A percentile compares a stretch with the other conserved stretches of the same genome.
phyloP scores from a whole-genome alignment of 2,113 vertebrate species.

The Numida meleagris region DNA sequence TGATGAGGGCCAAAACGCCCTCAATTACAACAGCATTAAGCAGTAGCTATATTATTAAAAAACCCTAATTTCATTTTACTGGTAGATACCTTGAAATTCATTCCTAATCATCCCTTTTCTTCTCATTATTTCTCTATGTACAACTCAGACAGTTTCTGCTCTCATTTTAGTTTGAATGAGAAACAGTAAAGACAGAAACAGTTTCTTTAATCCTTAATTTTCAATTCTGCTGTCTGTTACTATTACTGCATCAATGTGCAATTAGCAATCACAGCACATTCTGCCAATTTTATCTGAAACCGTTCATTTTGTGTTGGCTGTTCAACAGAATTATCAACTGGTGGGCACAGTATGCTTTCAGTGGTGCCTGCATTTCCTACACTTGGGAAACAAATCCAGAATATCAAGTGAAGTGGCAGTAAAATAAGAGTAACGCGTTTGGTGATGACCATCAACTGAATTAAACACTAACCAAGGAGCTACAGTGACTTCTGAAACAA shows the following conservation, averaged over 20 bases:
- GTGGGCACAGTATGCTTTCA: background rate
- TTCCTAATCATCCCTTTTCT: background rate
- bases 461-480: background rate
- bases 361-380: background rate
- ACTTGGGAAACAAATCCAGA: background rate
- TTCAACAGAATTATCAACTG: background rate
- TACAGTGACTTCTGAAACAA: background rate
- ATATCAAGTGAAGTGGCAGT: background rate
- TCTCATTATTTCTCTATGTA: background rate
- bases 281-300: background rate
- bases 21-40: background rate
- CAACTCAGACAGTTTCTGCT: background rate
- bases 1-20: background rate
- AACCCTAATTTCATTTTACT: background rate
- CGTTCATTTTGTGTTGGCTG: background rate
- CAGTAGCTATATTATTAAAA: background rate
- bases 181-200: background rate
- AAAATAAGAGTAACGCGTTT: background rate
- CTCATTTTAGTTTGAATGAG: background rate
- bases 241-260: background rate
- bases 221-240: background rate
- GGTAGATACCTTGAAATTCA: background rate
- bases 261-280: background rate
- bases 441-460: background rate
- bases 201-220: slow-evolving; percentile 14